phyloP scores from a whole-genome alignment of 2,113 vertebrate genomes.

The Heliornis fulica region DNA sequence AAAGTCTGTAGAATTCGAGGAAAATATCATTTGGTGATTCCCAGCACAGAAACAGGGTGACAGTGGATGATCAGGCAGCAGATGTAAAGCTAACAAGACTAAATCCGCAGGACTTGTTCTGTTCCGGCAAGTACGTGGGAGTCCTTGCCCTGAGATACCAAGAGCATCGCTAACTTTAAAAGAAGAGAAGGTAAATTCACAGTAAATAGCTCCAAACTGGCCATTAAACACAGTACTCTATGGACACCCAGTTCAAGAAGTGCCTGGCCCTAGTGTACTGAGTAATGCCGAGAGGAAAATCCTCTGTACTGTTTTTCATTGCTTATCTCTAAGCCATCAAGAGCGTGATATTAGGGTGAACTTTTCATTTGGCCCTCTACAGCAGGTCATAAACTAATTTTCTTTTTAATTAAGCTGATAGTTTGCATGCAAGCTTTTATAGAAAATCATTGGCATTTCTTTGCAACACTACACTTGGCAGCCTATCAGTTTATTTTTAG shows the following conservation, averaged over 20 bases:
- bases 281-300: not conserved
- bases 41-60: not conserved
- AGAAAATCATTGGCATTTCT: not conserved
- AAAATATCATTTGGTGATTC: not conserved
- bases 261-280: not conserved
- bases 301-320: not conserved
- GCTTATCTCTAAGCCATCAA: not conserved
- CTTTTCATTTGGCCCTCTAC: not conserved
- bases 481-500: not conserved
- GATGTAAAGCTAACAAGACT: not conserved
- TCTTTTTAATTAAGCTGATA: not conserved
- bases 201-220: not conserved
- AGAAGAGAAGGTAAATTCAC: not conserved
- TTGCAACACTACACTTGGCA: not conserved
- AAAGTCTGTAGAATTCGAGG: not conserved
- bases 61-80: not conserved
- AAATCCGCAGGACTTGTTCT: not conserved
- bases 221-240: not conserved
- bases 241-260: not conserved
- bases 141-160: not conserved
- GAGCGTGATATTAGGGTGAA: accelerated
- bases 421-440: not conserved
- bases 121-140: not conserved
- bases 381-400: not conserved
- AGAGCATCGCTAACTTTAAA: not conserved